Percentiles rank a stretch among this genome's conserved stretches.
Conservation (phyloP, 2,888 invertebrate species). For the Lasioglossum morio region DNA sequence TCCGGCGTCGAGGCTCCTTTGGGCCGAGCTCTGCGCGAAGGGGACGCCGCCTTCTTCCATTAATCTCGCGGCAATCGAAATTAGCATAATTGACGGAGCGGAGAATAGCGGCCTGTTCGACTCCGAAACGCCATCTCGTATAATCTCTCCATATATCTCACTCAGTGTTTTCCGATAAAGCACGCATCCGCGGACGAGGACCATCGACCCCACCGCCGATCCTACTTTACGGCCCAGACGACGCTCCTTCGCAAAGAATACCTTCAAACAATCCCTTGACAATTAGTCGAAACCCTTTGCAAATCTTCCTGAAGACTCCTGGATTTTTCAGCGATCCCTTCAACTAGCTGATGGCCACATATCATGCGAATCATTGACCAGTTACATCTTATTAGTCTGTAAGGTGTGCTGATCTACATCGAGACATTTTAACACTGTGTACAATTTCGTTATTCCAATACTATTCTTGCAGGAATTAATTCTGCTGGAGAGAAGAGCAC, state of each 20-base stretch:
- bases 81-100: conserved; percentile 85
- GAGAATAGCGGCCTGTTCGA: conserved; percentile 82
- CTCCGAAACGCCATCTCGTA: conserved; percentile 82
- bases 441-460: too few relatives aligned
- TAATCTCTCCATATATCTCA: conserved; percentile 83
- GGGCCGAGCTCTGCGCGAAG: conserved; percentile 38
- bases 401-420: too few relatives aligned
- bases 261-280: background rate
- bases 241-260: background rate
- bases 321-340: background rate
- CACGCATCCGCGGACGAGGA: conserved; percentile 75
- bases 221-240: conserved; percentile 48
- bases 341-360: too few relatives aligned
- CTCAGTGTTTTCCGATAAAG: conserved; percentile 82
- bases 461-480: too few relatives aligned
- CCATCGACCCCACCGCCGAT: conserved; percentile 65
- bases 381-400: too few relatives aligned
- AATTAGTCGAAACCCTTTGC: background rate
- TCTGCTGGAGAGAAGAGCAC: too few relatives aligned
- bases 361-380: too few relatives aligned
- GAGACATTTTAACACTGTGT: too few relatives aligned
- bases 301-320: background rate
- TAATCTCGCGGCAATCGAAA: conserved; percentile 84
- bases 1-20: conserved; percentile 64
- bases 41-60: conserved; percentile 81